Evolutionary conservation across 2,113 vertebrate genomes (phyloP).

Genomic region (Pterocles orientalis): DNA sequence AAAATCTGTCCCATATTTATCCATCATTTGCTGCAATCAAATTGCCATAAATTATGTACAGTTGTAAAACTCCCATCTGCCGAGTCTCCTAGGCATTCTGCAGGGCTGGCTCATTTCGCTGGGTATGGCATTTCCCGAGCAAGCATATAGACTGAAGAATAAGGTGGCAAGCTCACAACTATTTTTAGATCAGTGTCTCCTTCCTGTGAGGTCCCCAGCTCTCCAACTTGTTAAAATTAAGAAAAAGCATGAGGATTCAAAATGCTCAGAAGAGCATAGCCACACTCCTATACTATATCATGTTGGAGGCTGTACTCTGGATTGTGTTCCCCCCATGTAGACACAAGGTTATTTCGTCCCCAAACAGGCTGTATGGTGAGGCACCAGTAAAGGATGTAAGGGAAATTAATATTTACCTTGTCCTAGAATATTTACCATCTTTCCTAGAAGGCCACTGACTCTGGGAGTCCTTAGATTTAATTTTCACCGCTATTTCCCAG

Average conservation of each 20-base stretch:
- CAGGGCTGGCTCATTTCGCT: neutral
- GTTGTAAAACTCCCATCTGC: neutral
- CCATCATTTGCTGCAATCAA: constrained; percentile 7
- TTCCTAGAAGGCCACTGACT: neutral
- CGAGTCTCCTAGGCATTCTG: neutral
- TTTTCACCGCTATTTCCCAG: neutral
- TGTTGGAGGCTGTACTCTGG: neutral
- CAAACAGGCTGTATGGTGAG: neutral
- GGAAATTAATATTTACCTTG: neutral
- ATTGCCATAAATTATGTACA: constrained; percentile 6
- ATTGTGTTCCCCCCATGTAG: neutral
- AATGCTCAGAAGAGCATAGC: neutral
- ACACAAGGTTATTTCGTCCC: neutral
- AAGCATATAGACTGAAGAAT: neutral
- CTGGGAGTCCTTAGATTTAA: neutral
- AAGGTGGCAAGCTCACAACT: neutral
- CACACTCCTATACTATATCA: fast-evolving
- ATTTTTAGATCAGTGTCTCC: neutral
- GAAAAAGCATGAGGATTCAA: neutral
- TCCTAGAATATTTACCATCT: neutral
- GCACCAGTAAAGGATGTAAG: no score
- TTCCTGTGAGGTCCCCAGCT: neutral
- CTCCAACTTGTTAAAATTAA: neutral
- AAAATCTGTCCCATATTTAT: constrained; percentile 33
- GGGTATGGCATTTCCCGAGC: neutral